phyloP scores from a whole-genome alignment of 2,888 invertebrate genomes.

The Phoenoteleia sp. region DNA sequence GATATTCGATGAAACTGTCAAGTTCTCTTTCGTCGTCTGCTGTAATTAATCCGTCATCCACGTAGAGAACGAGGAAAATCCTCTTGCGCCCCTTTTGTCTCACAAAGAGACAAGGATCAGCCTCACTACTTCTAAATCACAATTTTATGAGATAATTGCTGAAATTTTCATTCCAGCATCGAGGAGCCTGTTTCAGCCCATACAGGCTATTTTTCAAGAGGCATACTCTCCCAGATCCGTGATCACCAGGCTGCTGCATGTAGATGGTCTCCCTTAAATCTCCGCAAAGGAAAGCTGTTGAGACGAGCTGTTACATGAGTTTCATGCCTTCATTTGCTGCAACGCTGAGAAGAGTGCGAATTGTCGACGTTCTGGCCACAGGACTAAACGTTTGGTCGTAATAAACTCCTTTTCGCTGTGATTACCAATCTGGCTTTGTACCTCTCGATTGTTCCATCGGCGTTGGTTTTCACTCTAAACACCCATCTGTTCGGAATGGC shows the following conservation, averaged over 20 bases:
- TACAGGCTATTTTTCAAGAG: slow-evolving; percentile 38
- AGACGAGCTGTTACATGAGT: slow-evolving; percentile 37
- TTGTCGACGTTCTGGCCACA: slow-evolving; percentile 31
- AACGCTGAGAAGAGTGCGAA: slow-evolving; percentile 33
- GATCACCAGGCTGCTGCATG: slow-evolving; percentile 49
- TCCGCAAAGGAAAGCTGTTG: slow-evolving; percentile 48
- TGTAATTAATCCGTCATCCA: slow-evolving; percentile 51
- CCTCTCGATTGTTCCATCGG: slow-evolving; percentile 33
- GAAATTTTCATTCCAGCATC: slow-evolving; percentile 48
- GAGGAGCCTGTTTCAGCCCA: slow-evolving; percentile 45
- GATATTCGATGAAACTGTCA: slow-evolving; percentile 33
- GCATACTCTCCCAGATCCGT: slow-evolving; percentile 24
- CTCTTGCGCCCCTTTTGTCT: neutral
- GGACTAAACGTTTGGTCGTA: slow-evolving; percentile 59
- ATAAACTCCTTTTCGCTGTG: slow-evolving; percentile 40
- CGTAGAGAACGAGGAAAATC: slow-evolving; percentile 46
- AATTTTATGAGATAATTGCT: slow-evolving; percentile 10
- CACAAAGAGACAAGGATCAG: slow-evolving; percentile 50
- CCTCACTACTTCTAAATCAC: slow-evolving; percentile 27
- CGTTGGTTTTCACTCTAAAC: slow-evolving; percentile 46
- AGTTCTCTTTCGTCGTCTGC: slow-evolving; percentile 5
- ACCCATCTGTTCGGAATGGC: slow-evolving; percentile 78
- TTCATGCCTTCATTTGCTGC: slow-evolving; percentile 35
- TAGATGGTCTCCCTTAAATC: slow-evolving; percentile 37
- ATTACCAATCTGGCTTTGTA: slow-evolving; percentile 50